Conservation (phyloP, 2,888 invertebrate species). For the Bursaphelenchus okinawaensis region DNA sequence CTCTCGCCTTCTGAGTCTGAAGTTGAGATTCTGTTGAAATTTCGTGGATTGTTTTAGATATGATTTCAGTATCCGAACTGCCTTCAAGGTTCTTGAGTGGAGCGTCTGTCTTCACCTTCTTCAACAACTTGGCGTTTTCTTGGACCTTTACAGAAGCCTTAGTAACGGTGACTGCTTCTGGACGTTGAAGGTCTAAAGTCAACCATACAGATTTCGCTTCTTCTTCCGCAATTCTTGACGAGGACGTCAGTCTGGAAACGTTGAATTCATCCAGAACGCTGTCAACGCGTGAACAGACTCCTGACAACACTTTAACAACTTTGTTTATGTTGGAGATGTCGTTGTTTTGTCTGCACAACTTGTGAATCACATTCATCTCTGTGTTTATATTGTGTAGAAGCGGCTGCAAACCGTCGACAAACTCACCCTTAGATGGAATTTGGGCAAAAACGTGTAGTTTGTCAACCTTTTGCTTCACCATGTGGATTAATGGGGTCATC, state of each 20-base stretch:
- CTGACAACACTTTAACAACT: constrained; percentile 38
- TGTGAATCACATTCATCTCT: constrained; percentile 49
- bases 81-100: background rate
- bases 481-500: constrained; percentile 40
- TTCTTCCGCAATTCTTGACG: background rate
- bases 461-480: constrained; percentile 34
- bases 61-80: background rate
- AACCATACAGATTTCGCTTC: too few relatives aligned
- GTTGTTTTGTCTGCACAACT: constrained; percentile 42
- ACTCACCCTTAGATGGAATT: constrained; percentile 8
- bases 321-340: constrained; percentile 44
- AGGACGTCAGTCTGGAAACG: background rate
- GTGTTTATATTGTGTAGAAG: constrained; percentile 48
- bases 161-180: constrained; percentile 1
- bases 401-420: constrained; percentile 34
- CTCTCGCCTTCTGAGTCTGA: too few relatives aligned
- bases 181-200: background rate
- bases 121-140: constrained; percentile 16
- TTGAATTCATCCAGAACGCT: constrained; percentile 20
- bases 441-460: constrained; percentile 33
- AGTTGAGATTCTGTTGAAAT: background rate
- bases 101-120: background rate
- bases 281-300: constrained; percentile 24
- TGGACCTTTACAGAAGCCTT: constrained; percentile 14
- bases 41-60: background rate